Percentiles rank a stretch among this genome's conserved stretches.
These are phyloP conservation scores for Druon quercuslanigerum DNA, from an alignment of 1,140 invertebrate species.

Conservation along the genomic window DNA sequence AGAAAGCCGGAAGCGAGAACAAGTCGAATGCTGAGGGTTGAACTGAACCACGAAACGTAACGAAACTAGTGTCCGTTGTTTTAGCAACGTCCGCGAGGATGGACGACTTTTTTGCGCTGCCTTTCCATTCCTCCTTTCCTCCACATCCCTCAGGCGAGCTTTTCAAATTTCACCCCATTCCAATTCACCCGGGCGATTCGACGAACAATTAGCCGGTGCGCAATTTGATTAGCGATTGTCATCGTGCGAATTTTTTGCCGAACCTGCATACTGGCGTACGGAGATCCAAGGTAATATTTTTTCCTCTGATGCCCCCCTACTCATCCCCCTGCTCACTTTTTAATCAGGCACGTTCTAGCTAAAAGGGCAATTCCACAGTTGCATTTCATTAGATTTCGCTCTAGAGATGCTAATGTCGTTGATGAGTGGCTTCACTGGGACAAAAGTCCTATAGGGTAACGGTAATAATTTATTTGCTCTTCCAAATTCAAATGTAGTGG, in stretches of 20 bases:
- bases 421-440: neutral
- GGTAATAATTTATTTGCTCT: too few species aligned
- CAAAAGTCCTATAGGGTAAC: neutral
- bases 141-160: slow-evolving; percentile 54
- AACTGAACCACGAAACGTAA: slow-evolving; percentile 38
- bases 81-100: slow-evolving; percentile 39
- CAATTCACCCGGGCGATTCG: slow-evolving; percentile 64
- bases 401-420: neutral
- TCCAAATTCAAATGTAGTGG: too few species aligned
- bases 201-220: slow-evolving; percentile 67
- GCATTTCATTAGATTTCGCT: neutral
- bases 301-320: slow-evolving; percentile 30
- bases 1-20: slow-evolving; percentile 51
- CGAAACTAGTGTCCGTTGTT: slow-evolving; percentile 42
- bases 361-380: neutral
- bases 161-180: slow-evolving; percentile 65
- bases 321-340: slow-evolving; percentile 40
- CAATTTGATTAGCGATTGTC: slow-evolving; percentile 72
- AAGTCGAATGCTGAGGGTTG: slow-evolving; percentile 37
- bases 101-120: slow-evolving; percentile 40
- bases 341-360: slow-evolving; percentile 32
- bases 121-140: slow-evolving; percentile 35
- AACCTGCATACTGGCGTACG: neutral
- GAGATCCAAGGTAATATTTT: slow-evolving; percentile 45
- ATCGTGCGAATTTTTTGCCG: slow-evolving; percentile 59